Conservation (phyloP, 2,797 vertebrate genomes). For the Florisuga fusca region DNA sequence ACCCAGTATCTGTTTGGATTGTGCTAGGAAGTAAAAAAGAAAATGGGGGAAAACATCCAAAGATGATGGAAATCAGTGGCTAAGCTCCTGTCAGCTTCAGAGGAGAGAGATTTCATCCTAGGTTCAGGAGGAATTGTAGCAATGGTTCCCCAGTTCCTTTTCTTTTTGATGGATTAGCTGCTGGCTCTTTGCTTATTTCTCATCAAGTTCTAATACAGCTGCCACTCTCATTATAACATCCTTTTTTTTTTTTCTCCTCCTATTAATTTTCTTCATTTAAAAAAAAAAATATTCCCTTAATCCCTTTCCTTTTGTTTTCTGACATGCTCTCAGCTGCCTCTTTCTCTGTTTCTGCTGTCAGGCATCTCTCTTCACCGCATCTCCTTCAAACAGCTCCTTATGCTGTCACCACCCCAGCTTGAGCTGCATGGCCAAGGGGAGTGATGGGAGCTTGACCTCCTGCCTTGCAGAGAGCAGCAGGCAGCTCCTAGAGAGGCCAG, state of each 20-base stretch:
- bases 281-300: not conserved
- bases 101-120: not conserved
- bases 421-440: not conserved
- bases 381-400: not conserved
- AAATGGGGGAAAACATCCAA: not conserved
- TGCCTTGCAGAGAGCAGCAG: not conserved
- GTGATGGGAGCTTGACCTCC: not conserved
- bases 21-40: conserved; percentile 5
- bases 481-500: not conserved
- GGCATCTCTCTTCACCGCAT: not conserved
- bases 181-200: not conserved
- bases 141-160: not conserved
- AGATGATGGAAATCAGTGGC: not conserved
- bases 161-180: not conserved
- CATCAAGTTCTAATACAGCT: not conserved
- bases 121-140: not conserved
- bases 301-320: not conserved
- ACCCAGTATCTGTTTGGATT: not conserved
- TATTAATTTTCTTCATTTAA: not conserved
- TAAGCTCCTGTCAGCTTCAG: not conserved
- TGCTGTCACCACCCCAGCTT: not conserved
- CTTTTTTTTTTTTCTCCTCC: not conserved
- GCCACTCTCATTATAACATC: not conserved
- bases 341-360: not conserved
- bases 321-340: not conserved